phyloP scores from a whole-genome alignment of 2,113 vertebrate species.

The Balaeniceps rex region DNA sequence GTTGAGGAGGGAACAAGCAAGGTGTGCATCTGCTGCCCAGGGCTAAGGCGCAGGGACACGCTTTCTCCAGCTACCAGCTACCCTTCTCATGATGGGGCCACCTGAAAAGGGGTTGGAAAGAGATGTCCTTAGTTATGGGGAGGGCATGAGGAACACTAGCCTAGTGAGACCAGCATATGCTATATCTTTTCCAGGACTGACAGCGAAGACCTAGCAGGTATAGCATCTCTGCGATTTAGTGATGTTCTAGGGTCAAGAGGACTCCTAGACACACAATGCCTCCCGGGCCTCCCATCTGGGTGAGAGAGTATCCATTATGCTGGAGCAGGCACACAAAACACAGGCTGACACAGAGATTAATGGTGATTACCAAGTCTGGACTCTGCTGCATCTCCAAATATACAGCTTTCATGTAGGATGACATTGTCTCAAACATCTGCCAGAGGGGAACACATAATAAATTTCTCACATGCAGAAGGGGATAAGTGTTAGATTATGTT shows the following conservation, averaged over 20 bases:
- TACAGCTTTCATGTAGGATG: slow-evolving; percentile 19
- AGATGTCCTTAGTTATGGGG: not conserved
- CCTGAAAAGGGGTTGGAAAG: not conserved
- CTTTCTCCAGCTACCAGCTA: not conserved
- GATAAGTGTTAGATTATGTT: slow-evolving; percentile 9
- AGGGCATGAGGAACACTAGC: not conserved
- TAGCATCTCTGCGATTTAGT: not conserved
- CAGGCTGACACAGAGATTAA: slow-evolving; percentile 51
- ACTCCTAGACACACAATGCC: not conserved
- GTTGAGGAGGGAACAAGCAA: not conserved
- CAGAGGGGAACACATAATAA: slow-evolving; percentile 31
- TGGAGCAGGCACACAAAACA: slow-evolving; percentile 20
- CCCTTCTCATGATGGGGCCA: not conserved
- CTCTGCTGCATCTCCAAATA: slow-evolving; percentile 3
- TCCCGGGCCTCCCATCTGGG: slow-evolving; percentile 17
- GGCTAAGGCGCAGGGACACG: not conserved
- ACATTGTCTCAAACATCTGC: slow-evolving; percentile 38
- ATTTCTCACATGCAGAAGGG: slow-evolving; percentile 13
- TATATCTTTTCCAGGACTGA: not conserved
- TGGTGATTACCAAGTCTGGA: not conserved
- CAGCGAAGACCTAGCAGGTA: not conserved
- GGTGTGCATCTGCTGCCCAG: not conserved
- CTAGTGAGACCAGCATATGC: not conserved
- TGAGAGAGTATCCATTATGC: not conserved
- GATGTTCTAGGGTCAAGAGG: not conserved